Evolutionary conservation across 2,888 invertebrate species (phyloP).

Genomic region (Listrodromus nycthemerus): DNA sequence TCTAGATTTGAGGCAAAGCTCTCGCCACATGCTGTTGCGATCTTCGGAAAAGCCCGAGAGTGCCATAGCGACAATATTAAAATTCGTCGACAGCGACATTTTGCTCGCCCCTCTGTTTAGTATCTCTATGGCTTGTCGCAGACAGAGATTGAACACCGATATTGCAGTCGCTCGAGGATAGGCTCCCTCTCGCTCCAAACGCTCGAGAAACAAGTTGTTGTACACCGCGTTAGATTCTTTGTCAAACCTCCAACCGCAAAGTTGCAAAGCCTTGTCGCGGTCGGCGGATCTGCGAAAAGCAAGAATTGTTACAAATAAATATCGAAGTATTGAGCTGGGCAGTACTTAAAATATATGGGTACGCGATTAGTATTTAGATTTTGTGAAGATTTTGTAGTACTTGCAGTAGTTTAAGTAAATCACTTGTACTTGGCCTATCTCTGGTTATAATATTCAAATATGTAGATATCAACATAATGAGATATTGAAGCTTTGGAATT

Average conservation of each 20-base stretch:
- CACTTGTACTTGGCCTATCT: too few relatives aligned
- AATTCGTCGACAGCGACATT: constrained; percentile 81
- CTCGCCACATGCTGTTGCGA: constrained; percentile 91
- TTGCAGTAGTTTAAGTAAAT: too few relatives aligned
- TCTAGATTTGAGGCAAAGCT: constrained; percentile 90
- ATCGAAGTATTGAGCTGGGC: not conserved
- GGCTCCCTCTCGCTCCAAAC: constrained; percentile 90
- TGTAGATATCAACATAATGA: too few relatives aligned
- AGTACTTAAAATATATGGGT: too few relatives aligned
- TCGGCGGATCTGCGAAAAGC: constrained; percentile 85
- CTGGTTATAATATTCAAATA: too few relatives aligned
- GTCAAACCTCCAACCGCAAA: constrained; percentile 96
- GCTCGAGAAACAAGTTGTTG: constrained; percentile 86
- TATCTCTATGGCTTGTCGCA: constrained; percentile 94
- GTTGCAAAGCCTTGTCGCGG: constrained; percentile 91
- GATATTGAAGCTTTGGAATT: too few relatives aligned
- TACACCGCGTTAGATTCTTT: constrained; percentile 87
- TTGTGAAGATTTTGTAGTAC: too few relatives aligned
- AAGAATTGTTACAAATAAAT: not conserved
- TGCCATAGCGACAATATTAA: constrained; percentile 91
- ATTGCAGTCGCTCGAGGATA: constrained; percentile 95
- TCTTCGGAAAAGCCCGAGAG: constrained; percentile 95
- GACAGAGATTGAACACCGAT: constrained; percentile 94
- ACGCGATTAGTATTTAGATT: too few relatives aligned
- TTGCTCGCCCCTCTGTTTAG: constrained; percentile 90